A percentile compares a stretch with the other conserved stretches of the same genome.
Conservation (phyloP, 2,797 vertebrate genomes). For the Pantherophis vulpinus region DNA sequence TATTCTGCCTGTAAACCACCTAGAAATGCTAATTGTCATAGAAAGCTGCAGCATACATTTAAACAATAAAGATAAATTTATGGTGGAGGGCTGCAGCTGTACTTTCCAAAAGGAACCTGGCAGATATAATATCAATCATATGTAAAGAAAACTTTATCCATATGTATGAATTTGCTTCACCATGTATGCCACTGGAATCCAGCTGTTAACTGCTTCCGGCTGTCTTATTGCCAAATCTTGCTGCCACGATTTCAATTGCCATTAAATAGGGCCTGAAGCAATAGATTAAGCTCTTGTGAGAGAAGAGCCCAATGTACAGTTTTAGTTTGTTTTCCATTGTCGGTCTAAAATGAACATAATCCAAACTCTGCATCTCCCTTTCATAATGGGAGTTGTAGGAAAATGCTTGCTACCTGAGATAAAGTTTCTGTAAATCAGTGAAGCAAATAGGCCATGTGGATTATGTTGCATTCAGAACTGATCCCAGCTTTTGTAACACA, state of each 20-base stretch:
- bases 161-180: not conserved
- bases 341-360: slow-evolving; percentile 37
- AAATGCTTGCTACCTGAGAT: slow-evolving; percentile 68
- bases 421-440: slow-evolving; percentile 57
- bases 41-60: not conserved
- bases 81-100: not conserved
- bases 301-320: not conserved
- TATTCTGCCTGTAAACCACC: not conserved
- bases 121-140: not conserved
- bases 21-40: not conserved
- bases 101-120: not conserved
- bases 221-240: not conserved
- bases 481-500: slow-evolving; percentile 62
- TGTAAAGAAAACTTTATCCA: slow-evolving; percentile 2
- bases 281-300: not conserved
- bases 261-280: not conserved
- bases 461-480: slow-evolving; percentile 55
- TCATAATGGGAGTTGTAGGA: slow-evolving; percentile 50
- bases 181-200: not conserved
- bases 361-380: slow-evolving; percentile 49
- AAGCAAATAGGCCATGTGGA: slow-evolving; percentile 60
- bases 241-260: not conserved
- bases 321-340: slow-evolving; percentile 21
- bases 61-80: not conserved
- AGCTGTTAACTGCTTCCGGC: not conserved